These are phyloP conservation scores for Festucalex cinctus DNA, from an alignment of 2,113 vertebrate genomes.

Conservation along the genomic window DNA sequence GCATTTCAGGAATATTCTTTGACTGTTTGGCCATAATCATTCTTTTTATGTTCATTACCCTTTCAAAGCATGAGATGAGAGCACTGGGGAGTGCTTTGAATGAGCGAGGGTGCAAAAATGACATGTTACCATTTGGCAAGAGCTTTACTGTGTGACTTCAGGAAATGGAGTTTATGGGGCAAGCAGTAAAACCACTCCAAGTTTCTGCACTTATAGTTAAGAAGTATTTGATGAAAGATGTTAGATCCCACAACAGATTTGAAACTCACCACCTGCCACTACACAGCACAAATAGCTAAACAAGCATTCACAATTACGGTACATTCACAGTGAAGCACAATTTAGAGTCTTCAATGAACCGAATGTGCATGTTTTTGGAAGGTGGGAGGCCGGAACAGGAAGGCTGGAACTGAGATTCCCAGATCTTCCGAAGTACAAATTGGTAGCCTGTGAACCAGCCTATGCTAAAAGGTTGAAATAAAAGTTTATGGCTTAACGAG, in stretches of 20 bases:
- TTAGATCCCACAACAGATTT: not conserved
- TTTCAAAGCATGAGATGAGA: not conserved
- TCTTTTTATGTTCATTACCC: not conserved
- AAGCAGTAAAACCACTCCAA: not conserved
- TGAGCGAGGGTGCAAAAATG: not conserved
- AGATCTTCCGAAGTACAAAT: no score
- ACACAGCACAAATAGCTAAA: no score
- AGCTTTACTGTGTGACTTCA: not conserved
- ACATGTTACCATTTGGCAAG: not conserved
- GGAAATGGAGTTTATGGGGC: not conserved
- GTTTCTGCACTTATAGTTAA: not conserved
- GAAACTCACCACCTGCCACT: no score
- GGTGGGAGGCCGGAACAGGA: no score
- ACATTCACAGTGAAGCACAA: no score
- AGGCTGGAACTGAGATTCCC: no score
- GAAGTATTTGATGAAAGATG: not conserved
- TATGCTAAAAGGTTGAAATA: not conserved
- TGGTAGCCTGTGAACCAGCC: not conserved
- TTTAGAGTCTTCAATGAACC: no score
- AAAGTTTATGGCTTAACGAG: not conserved
- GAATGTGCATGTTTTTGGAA: no score
- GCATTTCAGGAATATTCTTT: not conserved
- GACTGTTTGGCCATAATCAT: not conserved
- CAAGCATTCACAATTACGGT: no score
- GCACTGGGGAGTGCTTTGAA: not conserved